Base-by-base conservation (phyloP, 2,113 vertebrate genomes). In the Irena cyanogastra region DNA sequence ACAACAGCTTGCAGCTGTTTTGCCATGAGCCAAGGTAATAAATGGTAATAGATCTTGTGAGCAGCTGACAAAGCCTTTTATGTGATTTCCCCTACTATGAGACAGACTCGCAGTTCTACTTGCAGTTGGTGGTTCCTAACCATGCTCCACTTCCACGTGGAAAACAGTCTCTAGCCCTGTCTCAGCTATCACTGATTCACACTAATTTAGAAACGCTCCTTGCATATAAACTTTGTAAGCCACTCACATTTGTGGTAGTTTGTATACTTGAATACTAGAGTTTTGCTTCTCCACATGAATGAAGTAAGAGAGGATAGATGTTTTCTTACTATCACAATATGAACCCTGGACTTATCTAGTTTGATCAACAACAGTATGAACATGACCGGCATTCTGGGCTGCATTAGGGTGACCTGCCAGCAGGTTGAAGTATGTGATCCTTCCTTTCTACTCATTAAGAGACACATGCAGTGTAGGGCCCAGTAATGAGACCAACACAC, bases 401-500 rank as follows among this genome's bases (percentile, higher is more conserved):
- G 20, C 24, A 26, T 39, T 33, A 75, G 41, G 23, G 26, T 23
- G 24, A 59, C 9, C 12, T 63, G 37, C 7, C 39, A 79, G 47
- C 16, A 83, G 49, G 37, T 0, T 10, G 5, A 83, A 52, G 41
- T 6, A 70, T 26, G 31, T 33, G 37, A 79, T 37, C 15, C 19
- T 54, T 76, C 47, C 31, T 4, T 71, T 66, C 47, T 56, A 6
- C 11, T 49, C 28, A 70, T 16, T 6, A n/a, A 52, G 47, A 70
- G 27, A 47, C 8, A 31, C 0, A 0, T 11, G 23, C 33, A 47
- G 18, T 23, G n/a, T 5, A 49, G 42, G 50, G 39, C 10, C 8
- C 31, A 70, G 30, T 23, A 65, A 18, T 18, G 41, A 61, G 56
- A 22, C 13, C 30, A 74, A 1, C 11, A 61, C 23, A 21, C 0